Conservation (phyloP, 1,140 invertebrate genomes). For the Pogonomyrmex californicus region DNA sequence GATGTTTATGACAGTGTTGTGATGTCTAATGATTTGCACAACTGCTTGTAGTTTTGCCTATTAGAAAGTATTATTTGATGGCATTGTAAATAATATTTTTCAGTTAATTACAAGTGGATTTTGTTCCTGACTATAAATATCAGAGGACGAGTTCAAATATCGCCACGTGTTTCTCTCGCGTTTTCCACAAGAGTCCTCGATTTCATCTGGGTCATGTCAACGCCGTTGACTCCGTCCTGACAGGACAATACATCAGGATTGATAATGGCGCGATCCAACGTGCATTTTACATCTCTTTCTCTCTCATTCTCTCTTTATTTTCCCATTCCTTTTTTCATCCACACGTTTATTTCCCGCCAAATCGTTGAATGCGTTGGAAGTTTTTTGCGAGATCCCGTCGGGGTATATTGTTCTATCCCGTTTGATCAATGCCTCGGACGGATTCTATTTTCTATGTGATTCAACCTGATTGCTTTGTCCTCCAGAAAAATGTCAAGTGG, state of each 20-base stretch:
- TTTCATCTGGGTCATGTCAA: conserved; percentile 79
- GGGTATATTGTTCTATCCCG: conserved; percentile 56
- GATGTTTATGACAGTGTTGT: background rate
- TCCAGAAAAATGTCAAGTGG: conserved; percentile 55
- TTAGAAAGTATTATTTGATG: background rate
- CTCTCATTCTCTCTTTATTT: conserved; percentile 20
- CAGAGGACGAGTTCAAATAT: conserved; percentile 25
- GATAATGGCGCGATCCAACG: conserved; percentile 72
- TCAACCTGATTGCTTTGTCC: conserved; percentile 51
- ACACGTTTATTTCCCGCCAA: conserved; percentile 67
- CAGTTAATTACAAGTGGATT: conserved; percentile 39
- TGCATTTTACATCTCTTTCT: conserved; percentile 65
- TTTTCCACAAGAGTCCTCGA: conserved; percentile 73
- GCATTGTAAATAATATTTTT: conserved; percentile 29
- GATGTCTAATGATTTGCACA: background rate
- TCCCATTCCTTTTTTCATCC: conserved; percentile 53
- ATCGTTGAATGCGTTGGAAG: conserved; percentile 61
- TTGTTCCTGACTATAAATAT: conserved; percentile 51
- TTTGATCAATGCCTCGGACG: conserved; percentile 56
- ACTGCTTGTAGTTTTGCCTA: background rate
- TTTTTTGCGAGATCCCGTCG: conserved; percentile 46
- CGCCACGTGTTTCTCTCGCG: conserved; percentile 55
- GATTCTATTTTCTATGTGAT: conserved; percentile 57
- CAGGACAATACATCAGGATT: conserved; percentile 76
- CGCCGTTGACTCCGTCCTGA: conserved; percentile 71